phyloP scores from a whole-genome alignment of 37 sponge, comb jelly and placozoan genomes.

The Ianthella basta region DNA sequence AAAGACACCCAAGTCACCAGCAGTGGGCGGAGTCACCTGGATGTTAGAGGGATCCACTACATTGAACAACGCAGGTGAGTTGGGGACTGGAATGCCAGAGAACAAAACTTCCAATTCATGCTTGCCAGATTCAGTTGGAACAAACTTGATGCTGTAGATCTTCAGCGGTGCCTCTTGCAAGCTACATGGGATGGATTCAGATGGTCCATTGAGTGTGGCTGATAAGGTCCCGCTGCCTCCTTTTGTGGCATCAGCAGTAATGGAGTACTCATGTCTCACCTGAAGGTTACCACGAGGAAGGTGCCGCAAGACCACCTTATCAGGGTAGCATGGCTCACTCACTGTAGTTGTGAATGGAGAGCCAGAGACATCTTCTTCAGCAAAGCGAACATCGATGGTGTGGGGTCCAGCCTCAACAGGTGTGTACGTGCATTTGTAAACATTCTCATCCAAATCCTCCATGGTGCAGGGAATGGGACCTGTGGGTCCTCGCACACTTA shows the following conservation, averaged over 20 bases:
- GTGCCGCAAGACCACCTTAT: neutral
- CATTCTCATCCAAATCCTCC: constrained; percentile 11
- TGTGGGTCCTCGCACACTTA: constrained; percentile 57
- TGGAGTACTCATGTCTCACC: constrained; percentile 42
- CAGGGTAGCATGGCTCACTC: constrained; percentile 23
- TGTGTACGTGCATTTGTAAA: constrained; percentile 49
- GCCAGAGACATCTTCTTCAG: constrained; percentile 41
- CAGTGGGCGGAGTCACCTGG: constrained; percentile 33
- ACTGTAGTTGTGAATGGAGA: constrained; percentile 73
- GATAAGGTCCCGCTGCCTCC: constrained; percentile 70
- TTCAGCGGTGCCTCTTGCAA: neutral
- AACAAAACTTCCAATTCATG: constrained; percentile 37
- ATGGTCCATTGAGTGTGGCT: constrained; percentile 40
- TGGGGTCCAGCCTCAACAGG: constrained; percentile 61
- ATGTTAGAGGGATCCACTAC: constrained; percentile 46
- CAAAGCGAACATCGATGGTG: constrained; percentile 58
- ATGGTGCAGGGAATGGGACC: constrained; percentile 38
- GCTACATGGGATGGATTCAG: neutral
- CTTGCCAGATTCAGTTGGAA: constrained; percentile 58
- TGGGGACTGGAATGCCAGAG: constrained; percentile 35
- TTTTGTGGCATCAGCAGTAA: constrained; percentile 46
- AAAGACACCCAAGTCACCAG: constrained; percentile 43
- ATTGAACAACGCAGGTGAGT: constrained; percentile 50
- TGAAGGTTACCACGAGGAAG: constrained; percentile 35
- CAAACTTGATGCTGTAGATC: constrained; percentile 47